Base-by-base conservation (phyloP, 23 tunicate genomes). In the Trididemnum miniatum region DNA sequence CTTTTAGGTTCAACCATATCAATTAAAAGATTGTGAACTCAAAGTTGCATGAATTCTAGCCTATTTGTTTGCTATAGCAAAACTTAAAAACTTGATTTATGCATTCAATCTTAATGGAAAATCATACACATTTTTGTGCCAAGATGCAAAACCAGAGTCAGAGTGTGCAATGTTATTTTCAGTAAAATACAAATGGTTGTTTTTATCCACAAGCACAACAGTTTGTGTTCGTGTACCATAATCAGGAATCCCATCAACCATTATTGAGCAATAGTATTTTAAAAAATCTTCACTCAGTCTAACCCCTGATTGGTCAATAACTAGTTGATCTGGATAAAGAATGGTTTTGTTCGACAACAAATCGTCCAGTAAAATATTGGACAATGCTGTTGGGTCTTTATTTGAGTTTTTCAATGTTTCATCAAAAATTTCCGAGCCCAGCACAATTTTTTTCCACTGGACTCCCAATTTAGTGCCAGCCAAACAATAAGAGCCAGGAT, bases 161-260 rank as follows among this genome's bases (percentile, higher is more conserved):
- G 37, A 57, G 18, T 22, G 5, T 31, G 67, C 54, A 2, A 77
- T 9, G 20, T 22, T 51, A 5, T 78, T 88, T 65, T 88, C 92
- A 40, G 34, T 62, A 77, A 86, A 91, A 78, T 67, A 59, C 23
- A 91, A 32, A 20, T 77, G 77, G 51, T 91, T 86, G 76, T 82
- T 54, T 49, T 82, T 38, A 78, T 91, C 97, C 2, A 91, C 78
- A 2, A 91, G 54, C 9, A 91, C 77, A 38, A 91, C 91, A 32
- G 97, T 91, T 76, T 91, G 91, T 2, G 76, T 66, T 0, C 87
- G 63, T 5, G 97, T 92, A 9, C 92, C 97, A 77, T 92, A 92
- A 77, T 1, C 35, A 18, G 64, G 64, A 1, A 83, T 0, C 31
- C 88, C 86, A 34, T 31, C 35, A 4, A 92, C 66, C 80, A 69